Percentiles rank a stretch among this genome's conserved stretches.
phyloP scores from a whole-genome alignment of 1,140 invertebrate genomes.

The Eriosoma lanigerum region DNA sequence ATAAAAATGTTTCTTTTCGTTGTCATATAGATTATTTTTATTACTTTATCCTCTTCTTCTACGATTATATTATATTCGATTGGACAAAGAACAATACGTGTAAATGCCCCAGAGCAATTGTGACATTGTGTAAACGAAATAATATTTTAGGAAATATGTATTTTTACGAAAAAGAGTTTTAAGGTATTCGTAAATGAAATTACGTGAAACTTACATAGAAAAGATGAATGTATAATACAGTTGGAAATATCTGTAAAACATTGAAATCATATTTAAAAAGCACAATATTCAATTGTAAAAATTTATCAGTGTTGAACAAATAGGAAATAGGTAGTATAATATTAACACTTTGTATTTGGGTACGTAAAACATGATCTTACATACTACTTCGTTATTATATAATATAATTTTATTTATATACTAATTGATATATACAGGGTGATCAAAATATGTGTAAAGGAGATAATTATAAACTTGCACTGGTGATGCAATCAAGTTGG shows the following conservation, averaged over 20 bases:
- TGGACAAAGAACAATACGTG: not conserved
- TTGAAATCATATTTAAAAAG: not conserved
- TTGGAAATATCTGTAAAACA: not conserved
- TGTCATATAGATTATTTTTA: not conserved
- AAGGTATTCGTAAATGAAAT: not conserved
- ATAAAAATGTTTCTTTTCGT: not conserved
- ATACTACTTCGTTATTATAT: too few relatives aligned
- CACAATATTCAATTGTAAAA: not conserved
- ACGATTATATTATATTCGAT: not conserved
- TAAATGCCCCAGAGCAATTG: not conserved
- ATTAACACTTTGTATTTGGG: too few relatives aligned
- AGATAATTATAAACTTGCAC: too few relatives aligned
- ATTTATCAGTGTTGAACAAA: not conserved
- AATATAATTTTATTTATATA: too few relatives aligned
- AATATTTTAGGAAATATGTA: constrained; percentile 21
- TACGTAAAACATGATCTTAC: too few relatives aligned
- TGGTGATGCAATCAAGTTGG: too few relatives aligned
- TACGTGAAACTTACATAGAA: not conserved
- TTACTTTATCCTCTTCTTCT: not conserved
- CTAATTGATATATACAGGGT: too few relatives aligned
- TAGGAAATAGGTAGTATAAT: too few relatives aligned
- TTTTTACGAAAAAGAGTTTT: constrained; percentile 13
- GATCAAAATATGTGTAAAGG: too few relatives aligned
- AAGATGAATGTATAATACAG: constrained; percentile 7
- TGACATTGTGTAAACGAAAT: not conserved